Percentiles rank a stretch among this genome's conserved stretches.
Evolutionary conservation across 2,888 invertebrate species (phyloP).

Genomic region (Lepas anatifera): DNA sequence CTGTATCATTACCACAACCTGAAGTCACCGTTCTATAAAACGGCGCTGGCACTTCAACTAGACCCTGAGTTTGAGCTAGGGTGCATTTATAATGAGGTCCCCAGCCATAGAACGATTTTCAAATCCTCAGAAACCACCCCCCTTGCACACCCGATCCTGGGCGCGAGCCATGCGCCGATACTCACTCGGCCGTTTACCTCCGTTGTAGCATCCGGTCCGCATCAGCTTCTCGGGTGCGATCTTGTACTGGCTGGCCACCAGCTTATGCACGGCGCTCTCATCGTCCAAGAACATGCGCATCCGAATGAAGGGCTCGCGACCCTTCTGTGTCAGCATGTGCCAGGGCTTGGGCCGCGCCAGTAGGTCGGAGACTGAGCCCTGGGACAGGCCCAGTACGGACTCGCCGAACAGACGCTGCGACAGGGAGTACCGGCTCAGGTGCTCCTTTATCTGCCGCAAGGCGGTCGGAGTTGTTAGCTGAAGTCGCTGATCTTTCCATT

Average conservation of each 20-base stretch:
- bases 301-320: constrained; percentile 89
- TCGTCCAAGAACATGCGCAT: constrained; percentile 98
- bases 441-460: constrained; percentile 64
- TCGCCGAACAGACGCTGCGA: constrained; percentile 97
- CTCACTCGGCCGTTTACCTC: constrained; percentile 35
- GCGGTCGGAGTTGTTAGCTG: background rate
- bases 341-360: constrained; percentile 95
- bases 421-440: constrained; percentile 87
- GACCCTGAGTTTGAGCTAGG: too few species aligned
- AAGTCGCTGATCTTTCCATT: too few species aligned
- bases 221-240: constrained; percentile 95
- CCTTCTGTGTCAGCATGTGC: constrained; percentile 92
- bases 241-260: constrained; percentile 94
- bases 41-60: too few species aligned
- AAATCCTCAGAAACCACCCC: too few species aligned
- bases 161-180: too few species aligned
- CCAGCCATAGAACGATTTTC: too few species aligned
- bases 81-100: too few species aligned
- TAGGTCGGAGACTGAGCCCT: constrained; percentile 94
- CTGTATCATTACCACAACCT: too few species aligned
- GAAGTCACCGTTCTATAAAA: too few species aligned
- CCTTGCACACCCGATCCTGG: too few species aligned
- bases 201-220: constrained; percentile 88
- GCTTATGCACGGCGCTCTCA: constrained; percentile 85
- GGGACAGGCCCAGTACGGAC: constrained; percentile 88